Base-by-base conservation (phyloP, 23 tunicate genomes). In the Clavelina lepadiformis region DNA sequence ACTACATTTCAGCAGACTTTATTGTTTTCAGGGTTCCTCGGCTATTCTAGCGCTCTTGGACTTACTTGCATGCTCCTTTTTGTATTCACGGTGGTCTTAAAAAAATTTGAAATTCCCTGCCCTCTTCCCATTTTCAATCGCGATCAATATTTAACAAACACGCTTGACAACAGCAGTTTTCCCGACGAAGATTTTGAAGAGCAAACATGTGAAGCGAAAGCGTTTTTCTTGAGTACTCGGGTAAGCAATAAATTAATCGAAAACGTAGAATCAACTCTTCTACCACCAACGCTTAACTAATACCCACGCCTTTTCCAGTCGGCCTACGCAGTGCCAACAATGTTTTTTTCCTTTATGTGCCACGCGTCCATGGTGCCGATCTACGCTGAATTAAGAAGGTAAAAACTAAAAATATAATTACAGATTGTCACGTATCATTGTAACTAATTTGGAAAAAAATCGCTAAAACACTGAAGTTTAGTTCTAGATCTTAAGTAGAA, bases 361-460 rank as follows among this genome's bases (percentile, higher is more conserved):
- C 96, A 88, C 74, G 96, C 96, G 2, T 88, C 96, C 13, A 88
- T 88, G 96, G 82, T 88, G 35, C 96, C 96, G 3, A 88, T 88
- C 22, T 88, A 88, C 61, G 54, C 79, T 32, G 96, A 88, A 61
- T 60, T 88, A 52, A 58, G 96, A 68, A 67, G 76, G 96, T 88
- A 36, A 80, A 67, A 11, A 34, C 11, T 3, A 3, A 2, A 2
- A 3, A 3, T 28, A 28, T 28, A 3, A 6, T 21, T 19, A 26
- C 4, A 58, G n/a, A n/a, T n/a, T n/a, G n/a, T n/a, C n/a, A n/a
- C n/a, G n/a, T n/a, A n/a, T n/a, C n/a, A n/a, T n/a, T n/a, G n/a
- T n/a, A n/a, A n/a, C n/a, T n/a, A n/a, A n/a, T n/a, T n/a, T n/a
- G n/a, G n/a, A n/a, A n/a, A n/a, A n/a, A n/a, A n/a, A n/a, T n/a